Evolutionary conservation across 1,140 invertebrate species (phyloP).

Genomic region (Cotesia glomerata): DNA sequence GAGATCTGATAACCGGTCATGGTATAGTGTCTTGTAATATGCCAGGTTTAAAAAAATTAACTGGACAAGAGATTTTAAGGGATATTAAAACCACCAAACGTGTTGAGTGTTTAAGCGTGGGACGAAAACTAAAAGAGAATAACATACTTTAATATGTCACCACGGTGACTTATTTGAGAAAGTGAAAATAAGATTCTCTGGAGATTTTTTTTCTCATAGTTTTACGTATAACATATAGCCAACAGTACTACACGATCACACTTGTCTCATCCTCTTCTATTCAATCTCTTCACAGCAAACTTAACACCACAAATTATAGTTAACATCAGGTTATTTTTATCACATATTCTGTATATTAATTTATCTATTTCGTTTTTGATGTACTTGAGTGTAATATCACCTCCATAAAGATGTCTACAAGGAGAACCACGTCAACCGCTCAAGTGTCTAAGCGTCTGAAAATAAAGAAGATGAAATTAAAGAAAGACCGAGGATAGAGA

Average conservation of each 20-base stretch:
- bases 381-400: too few species aligned
- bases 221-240: too few species aligned
- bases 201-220: background rate
- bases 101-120: conserved; percentile 31
- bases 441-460: background rate
- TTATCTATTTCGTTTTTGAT: too few species aligned
- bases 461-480: conserved; percentile 29
- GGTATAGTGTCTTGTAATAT: conserved; percentile 27
- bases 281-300: too few species aligned
- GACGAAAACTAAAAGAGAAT: conserved; percentile 42
- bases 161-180: conserved; percentile 46
- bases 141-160: conserved; percentile 35
- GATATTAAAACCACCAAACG: conserved; percentile 25
- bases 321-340: too few species aligned
- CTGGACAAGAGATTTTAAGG: conserved; percentile 20
- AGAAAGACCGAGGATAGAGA: conserved; percentile 45
- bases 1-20: conserved; percentile 24
- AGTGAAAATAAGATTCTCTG: conserved; percentile 46
- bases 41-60: conserved; percentile 31
- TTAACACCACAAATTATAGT: too few species aligned
- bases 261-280: too few species aligned
- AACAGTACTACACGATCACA: too few species aligned
- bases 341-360: too few species aligned
- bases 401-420: background rate
- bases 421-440: background rate